Conservation (phyloP, 2,888 invertebrate species). For the Hemithea aestivaria region DNA sequence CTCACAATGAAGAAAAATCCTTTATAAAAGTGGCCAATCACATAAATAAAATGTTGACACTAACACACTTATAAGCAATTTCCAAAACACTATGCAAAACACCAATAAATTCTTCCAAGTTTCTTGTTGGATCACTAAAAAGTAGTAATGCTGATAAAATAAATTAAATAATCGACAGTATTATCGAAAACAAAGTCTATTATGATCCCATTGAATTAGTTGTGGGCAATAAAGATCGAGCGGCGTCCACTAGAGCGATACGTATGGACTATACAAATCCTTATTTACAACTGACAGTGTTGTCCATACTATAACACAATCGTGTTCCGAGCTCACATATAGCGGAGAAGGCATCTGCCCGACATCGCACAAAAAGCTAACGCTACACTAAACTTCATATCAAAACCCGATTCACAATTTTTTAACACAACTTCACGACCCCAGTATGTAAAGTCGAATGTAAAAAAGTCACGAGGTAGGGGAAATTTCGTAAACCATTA, state of each 20-base stretch:
- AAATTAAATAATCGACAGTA: conserved; percentile 33
- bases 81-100: conserved; percentile 51
- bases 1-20: conserved; percentile 60
- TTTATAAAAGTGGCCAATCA: conserved; percentile 39
- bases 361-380: conserved; percentile 52
- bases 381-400: conserved; percentile 58
- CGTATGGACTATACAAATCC: conserved; percentile 78
- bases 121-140: conserved; percentile 59
- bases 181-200: conserved; percentile 38
- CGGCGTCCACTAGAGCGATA: conserved; percentile 65
- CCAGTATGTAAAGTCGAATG: conserved; percentile 69
- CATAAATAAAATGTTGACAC: conserved; percentile 57
- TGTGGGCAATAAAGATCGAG: conserved; percentile 47
- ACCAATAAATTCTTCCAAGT: conserved; percentile 55
- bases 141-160: conserved; percentile 29
- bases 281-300: conserved; percentile 79
- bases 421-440: conserved; percentile 74
- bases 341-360: conserved; percentile 65
- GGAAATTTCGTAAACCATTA: conserved; percentile 78
- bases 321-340: conserved; percentile 63
- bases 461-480: conserved; percentile 75
- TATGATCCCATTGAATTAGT: conserved; percentile 43
- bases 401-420: conserved; percentile 58
- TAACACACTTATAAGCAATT: conserved; percentile 59
- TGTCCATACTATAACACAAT: conserved; percentile 69